A percentile compares a stretch with the other conserved stretches of the same genome.
Conservation (phyloP, 1,140 invertebrate genomes). For the Cydia pomonella region DNA sequence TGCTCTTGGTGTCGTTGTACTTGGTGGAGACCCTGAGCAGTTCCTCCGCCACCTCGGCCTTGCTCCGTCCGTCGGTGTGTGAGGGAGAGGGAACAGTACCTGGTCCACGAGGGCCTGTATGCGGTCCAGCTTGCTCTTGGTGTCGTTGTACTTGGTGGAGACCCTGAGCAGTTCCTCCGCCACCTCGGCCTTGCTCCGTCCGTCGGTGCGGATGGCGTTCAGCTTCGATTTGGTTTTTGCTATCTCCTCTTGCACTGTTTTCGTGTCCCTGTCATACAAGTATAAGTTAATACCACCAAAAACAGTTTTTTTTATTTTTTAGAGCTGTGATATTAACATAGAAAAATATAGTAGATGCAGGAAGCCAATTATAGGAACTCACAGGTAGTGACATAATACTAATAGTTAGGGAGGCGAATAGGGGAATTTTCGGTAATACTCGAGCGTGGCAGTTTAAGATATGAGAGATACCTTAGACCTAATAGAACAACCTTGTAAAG, state of each 20-base stretch:
- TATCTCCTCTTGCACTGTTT: conserved; percentile 54
- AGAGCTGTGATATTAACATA: too few species aligned
- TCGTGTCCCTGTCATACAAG: conserved; percentile 48
- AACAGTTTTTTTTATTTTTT: too few species aligned
- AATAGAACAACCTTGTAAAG: too few species aligned
- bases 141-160: conserved; percentile 50
- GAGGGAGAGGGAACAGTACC: conserved; percentile 32
- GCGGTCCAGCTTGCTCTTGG: conserved; percentile 44
- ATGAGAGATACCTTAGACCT: too few species aligned
- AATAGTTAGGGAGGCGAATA: too few species aligned
- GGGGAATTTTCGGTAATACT: too few species aligned
- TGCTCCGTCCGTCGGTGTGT: conserved; percentile 51
- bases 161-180: conserved; percentile 50
- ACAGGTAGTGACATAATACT: too few species aligned
- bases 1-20: conserved; percentile 47
- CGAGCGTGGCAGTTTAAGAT: too few species aligned
- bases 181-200: conserved; percentile 58
- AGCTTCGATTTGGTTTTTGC: conserved; percentile 64
- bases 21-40: conserved; percentile 51
- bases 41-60: conserved; percentile 54
- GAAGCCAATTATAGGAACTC: too few species aligned
- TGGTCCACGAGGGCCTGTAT: conserved; percentile 52
- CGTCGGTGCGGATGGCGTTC: conserved; percentile 56
- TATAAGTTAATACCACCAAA: conserved; percentile 10
- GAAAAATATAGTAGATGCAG: too few species aligned